Base-by-base conservation (phyloP, 1,140 invertebrate genomes). In the Propsilocerus akamusi region DNA sequence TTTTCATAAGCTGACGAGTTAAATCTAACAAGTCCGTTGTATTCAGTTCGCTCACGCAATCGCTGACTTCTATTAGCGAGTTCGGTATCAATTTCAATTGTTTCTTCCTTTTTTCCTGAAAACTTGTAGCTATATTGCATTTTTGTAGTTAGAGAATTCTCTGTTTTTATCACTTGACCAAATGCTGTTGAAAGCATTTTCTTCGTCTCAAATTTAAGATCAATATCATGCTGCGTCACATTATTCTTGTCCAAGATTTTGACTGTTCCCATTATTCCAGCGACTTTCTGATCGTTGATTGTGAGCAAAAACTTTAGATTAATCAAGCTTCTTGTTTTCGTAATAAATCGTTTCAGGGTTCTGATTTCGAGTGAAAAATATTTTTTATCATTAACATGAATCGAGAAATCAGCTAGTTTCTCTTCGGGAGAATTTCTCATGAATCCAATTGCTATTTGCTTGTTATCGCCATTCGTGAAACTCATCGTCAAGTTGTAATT, bases 1-100 rank as follows among this genome's bases (percentile, higher is more conserved):
- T 78, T 72, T 0, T 82, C 79, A 69, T 87, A 86, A 0, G 81
- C 80, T 0, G 80, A 77, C 8, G 80, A 82, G 20, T 76, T 71
- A 32, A 87, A 62, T 26, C 76, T 72, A 37, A 83, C 58, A 51
- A 78, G 74, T 0, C 75, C 80, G 32, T 72, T 71, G 12, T 77
- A 71, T 49, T 81, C 68, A 0, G 72, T 72, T 57, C 75, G 75
- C n/a, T n/a, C n/a, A n/a, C n/a, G n/a, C 0, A 69, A 71, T 10
- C 64, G 64, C 25, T 70, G 52, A 0, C 76, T 72, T 32, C 75
- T 72, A 59, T 86, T 76, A 3, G 72, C 72, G n/a, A 82, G 56
- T 5, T 75, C 65, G 1, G 78, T 70, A 50, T 81, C 76, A 6
- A 83, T 59, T 52, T 75, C 75, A 0, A 86, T 72, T 1, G 70